Percentiles rank a stretch among this genome's conserved stretches.
Conservation (phyloP, 2,888 invertebrate genomes). For the Ornithoptera alexandrae region DNA sequence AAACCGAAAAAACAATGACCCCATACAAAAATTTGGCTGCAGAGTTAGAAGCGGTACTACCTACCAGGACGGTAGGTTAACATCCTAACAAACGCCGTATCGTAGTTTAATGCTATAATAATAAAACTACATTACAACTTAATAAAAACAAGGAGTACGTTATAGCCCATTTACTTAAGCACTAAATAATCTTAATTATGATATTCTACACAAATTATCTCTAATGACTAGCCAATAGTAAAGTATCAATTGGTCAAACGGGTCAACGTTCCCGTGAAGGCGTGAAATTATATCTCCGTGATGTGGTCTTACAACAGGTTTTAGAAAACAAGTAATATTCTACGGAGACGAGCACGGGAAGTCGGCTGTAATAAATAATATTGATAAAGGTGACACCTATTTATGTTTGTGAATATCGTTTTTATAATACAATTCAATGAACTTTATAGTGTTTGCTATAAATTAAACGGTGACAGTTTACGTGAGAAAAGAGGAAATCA, state of each 20-base stretch:
- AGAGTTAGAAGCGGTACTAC: too few species aligned
- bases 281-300: constrained; percentile 16
- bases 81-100: too few species aligned
- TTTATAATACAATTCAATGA: constrained; percentile 4
- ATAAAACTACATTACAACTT: too few species aligned
- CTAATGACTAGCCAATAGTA: constrained; percentile 10
- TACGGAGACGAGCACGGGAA: constrained; percentile 20
- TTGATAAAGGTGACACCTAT: constrained; percentile 14
- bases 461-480: constrained; percentile 3
- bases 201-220: not conserved
- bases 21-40: too few species aligned
- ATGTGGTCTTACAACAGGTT: constrained; percentile 24
- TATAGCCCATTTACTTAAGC: too few species aligned
- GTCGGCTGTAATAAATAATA: constrained; percentile 21
- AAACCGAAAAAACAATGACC: too few species aligned
- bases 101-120: too few species aligned
- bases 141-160: too few species aligned
- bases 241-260: constrained; percentile 12
- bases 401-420: constrained; percentile 12
- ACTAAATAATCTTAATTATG: not conserved
- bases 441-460: constrained; percentile 9
- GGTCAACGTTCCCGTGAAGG: constrained; percentile 23
- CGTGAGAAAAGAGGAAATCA: too few species aligned
- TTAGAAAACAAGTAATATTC: constrained; percentile 26
- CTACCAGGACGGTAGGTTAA: too few species aligned